Conservation (phyloP, 2,113 vertebrate genomes). For the Phalacrocorax pelagicus region DNA sequence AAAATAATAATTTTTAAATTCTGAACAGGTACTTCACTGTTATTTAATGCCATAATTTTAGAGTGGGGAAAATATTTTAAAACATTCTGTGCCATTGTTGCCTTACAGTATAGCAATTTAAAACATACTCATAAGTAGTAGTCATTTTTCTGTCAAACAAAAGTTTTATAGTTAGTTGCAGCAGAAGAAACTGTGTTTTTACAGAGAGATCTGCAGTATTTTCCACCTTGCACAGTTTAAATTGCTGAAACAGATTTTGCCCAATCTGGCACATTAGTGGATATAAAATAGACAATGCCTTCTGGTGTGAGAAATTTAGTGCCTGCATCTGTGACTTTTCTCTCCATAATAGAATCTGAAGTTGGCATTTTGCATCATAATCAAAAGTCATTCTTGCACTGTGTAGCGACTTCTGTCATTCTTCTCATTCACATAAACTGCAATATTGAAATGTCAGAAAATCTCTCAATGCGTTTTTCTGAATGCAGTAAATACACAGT, state of each 20-base stretch:
- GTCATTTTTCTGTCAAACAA: not conserved
- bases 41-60: not conserved
- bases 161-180: conserved; percentile 1
- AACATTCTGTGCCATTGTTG: not conserved
- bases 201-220: not conserved
- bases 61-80: not conserved
- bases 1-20: not conserved
- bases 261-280: not conserved
- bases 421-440: not conserved
- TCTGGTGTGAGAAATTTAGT: not conserved
- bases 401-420: not conserved
- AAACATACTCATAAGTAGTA: not conserved
- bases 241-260: conserved; percentile 18
- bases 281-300: not conserved
- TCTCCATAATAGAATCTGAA: not conserved
- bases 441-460: not conserved
- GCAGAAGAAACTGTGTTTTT: not conserved
- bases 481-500: not conserved
- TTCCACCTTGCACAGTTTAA: not conserved
- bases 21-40: not conserved
- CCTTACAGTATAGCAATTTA: not conserved
- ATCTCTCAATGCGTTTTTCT: not conserved
- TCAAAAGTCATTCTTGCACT: not conserved
- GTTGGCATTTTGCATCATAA: not conserved
- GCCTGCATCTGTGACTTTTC: not conserved